These are phyloP conservation scores for Microcebus lehilahytsara DNA, from an alignment of 2,113 vertebrate species.

Conservation along the genomic window DNA sequence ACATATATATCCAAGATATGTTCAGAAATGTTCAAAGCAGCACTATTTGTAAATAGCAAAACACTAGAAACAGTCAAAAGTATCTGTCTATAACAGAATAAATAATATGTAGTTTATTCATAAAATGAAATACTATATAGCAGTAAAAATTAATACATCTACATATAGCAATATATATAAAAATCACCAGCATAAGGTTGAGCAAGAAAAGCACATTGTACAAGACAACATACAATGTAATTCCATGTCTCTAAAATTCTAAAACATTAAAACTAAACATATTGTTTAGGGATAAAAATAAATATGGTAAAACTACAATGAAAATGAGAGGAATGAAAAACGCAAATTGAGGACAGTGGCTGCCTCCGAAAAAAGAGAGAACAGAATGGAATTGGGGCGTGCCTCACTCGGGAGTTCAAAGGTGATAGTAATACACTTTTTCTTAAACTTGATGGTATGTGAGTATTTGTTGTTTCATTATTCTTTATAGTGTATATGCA, in stretches of 20 bases:
- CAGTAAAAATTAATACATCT: not conserved
- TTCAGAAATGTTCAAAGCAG: not conserved
- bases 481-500: not conserved
- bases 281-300: not conserved
- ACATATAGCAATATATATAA: not conserved
- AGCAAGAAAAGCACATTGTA: not conserved
- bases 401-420: not conserved
- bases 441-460: not conserved
- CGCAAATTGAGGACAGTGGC: not conserved
- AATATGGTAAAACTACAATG: not conserved
- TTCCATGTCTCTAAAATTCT: not conserved
- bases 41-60: not conserved
- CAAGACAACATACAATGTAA: not conserved
- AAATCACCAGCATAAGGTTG: not conserved
- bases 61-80: not conserved
- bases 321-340: conserved; percentile 7
- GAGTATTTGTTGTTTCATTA: conserved; percentile 19
- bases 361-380: not conserved
- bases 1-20: not conserved
- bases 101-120: not conserved
- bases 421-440: not conserved
- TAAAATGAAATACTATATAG: not conserved
- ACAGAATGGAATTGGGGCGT: not conserved
- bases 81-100: not conserved
- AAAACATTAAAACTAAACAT: not conserved